Percentiles rank a stretch among this genome's conserved stretches.
Evolutionary conservation across 2,113 vertebrate genomes (phyloP).

Genomic region (Triplophysa siluroides): DNA sequence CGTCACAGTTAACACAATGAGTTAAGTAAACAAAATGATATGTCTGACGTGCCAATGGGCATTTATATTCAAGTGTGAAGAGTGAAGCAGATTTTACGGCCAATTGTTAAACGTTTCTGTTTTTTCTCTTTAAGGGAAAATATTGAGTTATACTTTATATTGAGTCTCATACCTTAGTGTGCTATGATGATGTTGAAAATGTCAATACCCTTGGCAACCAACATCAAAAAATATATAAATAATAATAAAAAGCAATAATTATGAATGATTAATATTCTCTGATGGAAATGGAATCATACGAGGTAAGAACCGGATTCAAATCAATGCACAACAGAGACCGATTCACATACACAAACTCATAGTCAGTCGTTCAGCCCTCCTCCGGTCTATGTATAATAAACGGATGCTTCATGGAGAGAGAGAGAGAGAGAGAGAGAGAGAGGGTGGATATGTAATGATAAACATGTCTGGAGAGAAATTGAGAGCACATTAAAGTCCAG

Average conservation of each 20-base stretch:
- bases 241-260: neutral
- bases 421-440: constrained; percentile 22
- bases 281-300: neutral
- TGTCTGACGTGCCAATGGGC: neutral
- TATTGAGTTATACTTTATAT: too few species aligned
- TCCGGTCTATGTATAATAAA: constrained; percentile 45
- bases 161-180: too few species aligned
- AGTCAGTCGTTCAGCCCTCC: constrained; percentile 37
- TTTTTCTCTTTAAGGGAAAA: too few species aligned
- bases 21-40: constrained; percentile 26
- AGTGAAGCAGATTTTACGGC: neutral
- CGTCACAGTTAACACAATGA: constrained; percentile 23
- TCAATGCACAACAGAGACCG: neutral
- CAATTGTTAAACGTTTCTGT: too few species aligned
- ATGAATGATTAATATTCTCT: neutral
- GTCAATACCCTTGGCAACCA: neutral
- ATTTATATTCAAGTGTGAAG: neutral
- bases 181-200: neutral
- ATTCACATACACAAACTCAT: neutral
- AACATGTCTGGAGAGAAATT: constrained; percentile 54
- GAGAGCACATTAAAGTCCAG: constrained; percentile 52
- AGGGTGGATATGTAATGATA: constrained; percentile 56
- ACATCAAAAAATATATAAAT: too few species aligned
- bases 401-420: constrained; percentile 39
- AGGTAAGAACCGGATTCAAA: neutral